Evolutionary conservation across 2,113 vertebrate genomes (phyloP).

Genomic region (Macquaria australasica): DNA sequence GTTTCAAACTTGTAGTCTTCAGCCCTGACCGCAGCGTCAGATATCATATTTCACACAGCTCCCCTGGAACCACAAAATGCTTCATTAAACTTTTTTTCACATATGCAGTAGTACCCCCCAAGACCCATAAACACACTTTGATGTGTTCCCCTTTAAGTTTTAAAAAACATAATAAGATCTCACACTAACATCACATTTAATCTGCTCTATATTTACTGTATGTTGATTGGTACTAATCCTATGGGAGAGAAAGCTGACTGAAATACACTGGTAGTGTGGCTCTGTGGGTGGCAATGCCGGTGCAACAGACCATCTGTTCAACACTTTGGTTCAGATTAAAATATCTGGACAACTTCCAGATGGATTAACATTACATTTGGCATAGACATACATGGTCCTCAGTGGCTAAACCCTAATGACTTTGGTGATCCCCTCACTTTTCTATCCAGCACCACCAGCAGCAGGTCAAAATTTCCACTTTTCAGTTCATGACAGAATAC

Average conservation of each 20-base stretch:
- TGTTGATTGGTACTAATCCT: slow-evolving; percentile 48
- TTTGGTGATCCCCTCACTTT: slow-evolving; percentile 2
- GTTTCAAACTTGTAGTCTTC: not conserved
- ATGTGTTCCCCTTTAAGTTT: not conserved
- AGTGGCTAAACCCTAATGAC: slow-evolving; percentile 3
- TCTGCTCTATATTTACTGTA: slow-evolving; percentile 36
- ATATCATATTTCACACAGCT: not conserved
- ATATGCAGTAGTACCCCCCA: not conserved
- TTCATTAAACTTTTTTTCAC: not conserved
- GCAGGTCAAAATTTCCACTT: not conserved
- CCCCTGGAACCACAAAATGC: not conserved
- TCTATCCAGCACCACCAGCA: not conserved
- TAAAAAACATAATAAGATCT: slow-evolving; percentile 23
- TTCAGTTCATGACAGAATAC: not conserved
- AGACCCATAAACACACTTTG: not conserved
- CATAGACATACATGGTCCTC: slow-evolving; percentile 17
- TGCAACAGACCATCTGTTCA: slow-evolving; percentile 55
- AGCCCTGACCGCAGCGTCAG: not conserved
- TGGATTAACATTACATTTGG: slow-evolving; percentile 48
- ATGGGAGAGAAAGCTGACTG: slow-evolving; percentile 30
- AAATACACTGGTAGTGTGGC: slow-evolving; percentile 14
- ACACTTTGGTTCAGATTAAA: slow-evolving; percentile 54
- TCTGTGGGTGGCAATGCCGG: slow-evolving; percentile 15
- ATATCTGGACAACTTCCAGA: slow-evolving; percentile 40
- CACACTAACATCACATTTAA: slow-evolving; percentile 32